These are phyloP conservation scores for Clarias magur DNA, from an alignment of 2,113 vertebrate species.

Conservation along the genomic window DNA sequence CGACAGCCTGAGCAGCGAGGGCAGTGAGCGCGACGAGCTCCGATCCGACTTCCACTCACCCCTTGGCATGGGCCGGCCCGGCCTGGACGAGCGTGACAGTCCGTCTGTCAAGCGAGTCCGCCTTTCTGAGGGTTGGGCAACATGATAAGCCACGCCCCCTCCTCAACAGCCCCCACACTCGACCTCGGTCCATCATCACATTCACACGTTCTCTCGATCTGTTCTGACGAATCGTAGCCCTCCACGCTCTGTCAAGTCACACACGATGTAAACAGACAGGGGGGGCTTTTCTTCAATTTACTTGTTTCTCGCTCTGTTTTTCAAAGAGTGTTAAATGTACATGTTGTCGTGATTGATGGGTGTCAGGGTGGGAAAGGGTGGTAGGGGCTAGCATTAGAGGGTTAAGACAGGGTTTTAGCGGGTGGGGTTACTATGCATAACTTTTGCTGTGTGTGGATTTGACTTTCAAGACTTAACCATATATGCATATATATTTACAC, in stretches of 20 bases:
- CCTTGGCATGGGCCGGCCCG: slow-evolving; percentile 93
- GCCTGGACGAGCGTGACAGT: slow-evolving; percentile 95
- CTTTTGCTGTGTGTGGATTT: slow-evolving; percentile 89
- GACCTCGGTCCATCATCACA: slow-evolving; percentile 52
- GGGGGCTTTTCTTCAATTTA: slow-evolving; percentile 60
- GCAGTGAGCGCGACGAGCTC: slow-evolving; percentile 96
- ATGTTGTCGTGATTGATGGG: slow-evolving; percentile 83
- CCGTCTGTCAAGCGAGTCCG: slow-evolving; percentile 97
- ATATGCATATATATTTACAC: slow-evolving; percentile 74
- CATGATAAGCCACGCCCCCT: slow-evolving; percentile 80
- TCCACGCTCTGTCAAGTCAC: slow-evolving; percentile 60
- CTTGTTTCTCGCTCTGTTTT: slow-evolving; percentile 69
- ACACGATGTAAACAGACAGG: slow-evolving; percentile 64
- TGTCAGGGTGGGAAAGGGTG: slow-evolving; percentile 63
- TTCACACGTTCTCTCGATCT: slow-evolving; percentile 29
- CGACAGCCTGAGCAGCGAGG: slow-evolving; percentile 98
- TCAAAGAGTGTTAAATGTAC: slow-evolving; percentile 90
- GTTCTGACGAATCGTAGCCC: slow-evolving; percentile 45
- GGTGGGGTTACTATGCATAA: slow-evolving; percentile 92
- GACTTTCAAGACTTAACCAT: slow-evolving; percentile 67
- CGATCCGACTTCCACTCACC: slow-evolving; percentile 98
- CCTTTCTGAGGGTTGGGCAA: slow-evolving; percentile 98
- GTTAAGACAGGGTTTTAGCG: slow-evolving; percentile 59
- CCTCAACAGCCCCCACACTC: slow-evolving; percentile 46
- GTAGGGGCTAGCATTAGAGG: slow-evolving; percentile 39